phyloP scores from a whole-genome alignment of 2,797 vertebrate genomes.

The Enteromius trimaculatus region DNA sequence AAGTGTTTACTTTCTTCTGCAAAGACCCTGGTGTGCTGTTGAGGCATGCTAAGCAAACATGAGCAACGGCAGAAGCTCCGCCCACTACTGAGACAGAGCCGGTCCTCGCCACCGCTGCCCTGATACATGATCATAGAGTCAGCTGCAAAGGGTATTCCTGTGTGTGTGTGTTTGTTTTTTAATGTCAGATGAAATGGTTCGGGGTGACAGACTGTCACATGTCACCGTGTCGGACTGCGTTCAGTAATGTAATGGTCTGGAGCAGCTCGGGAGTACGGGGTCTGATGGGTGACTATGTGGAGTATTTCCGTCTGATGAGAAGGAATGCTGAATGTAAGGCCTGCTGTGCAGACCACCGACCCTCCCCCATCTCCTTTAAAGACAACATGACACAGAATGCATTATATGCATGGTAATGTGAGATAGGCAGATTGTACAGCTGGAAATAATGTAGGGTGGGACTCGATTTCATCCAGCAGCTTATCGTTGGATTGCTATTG shows the following conservation, averaged over 20 bases:
- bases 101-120: slow-evolving; percentile 51
- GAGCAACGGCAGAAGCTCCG: slow-evolving; percentile 55
- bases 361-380: slow-evolving; percentile 29
- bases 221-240: slow-evolving; percentile 62
- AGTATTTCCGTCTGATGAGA: slow-evolving; percentile 55
- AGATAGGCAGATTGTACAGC: neutral
- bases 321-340: slow-evolving; percentile 28
- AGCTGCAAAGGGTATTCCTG: slow-evolving; percentile 70
- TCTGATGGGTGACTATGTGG: slow-evolving; percentile 10
- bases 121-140: slow-evolving; percentile 80
- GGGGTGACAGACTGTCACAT: slow-evolving; percentile 66
- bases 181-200: slow-evolving; percentile 71
- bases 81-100: slow-evolving; percentile 54
- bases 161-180: slow-evolving; percentile 65
- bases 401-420: slow-evolving; percentile 15
- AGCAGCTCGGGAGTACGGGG: slow-evolving; percentile 51
- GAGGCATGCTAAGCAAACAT: slow-evolving; percentile 60
- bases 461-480: neutral
- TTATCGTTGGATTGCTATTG: slow-evolving; percentile 8
- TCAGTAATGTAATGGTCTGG: slow-evolving; percentile 63
- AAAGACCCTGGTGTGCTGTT: slow-evolving; percentile 51
- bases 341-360: slow-evolving; percentile 8
- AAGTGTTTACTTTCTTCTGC: slow-evolving; percentile 64
- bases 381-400: slow-evolving; percentile 44
- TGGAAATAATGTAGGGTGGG: slow-evolving; percentile 7